Conservation (phyloP, 2,888 invertebrate species). For the Amblyjoppa proteus region DNA sequence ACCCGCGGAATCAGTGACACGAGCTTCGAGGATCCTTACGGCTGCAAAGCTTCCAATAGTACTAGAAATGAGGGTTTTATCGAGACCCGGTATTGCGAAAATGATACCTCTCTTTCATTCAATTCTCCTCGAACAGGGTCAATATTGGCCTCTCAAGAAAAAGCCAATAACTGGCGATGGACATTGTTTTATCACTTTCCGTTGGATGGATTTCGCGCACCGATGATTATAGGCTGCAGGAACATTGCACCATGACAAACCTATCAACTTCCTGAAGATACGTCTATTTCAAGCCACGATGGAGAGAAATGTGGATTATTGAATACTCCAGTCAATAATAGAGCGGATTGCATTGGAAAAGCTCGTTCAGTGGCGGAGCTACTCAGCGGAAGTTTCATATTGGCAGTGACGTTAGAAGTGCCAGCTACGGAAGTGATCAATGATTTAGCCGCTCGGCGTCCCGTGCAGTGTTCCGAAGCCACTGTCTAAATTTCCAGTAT, state of each 20-base stretch:
- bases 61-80: constrained; percentile 27
- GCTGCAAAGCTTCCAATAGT: background rate
- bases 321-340: background rate
- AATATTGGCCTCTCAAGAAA: background rate
- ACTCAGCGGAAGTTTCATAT: background rate
- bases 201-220: background rate
- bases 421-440: background rate
- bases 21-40: constrained; percentile 11
- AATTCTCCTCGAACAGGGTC: background rate
- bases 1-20: constrained; percentile 14
- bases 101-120: background rate
- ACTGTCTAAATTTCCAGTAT: background rate
- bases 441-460: background rate
- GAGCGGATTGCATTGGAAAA: background rate
- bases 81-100: constrained; percentile 6
- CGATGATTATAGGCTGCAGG: background rate
- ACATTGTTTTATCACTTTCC: constrained; percentile 11
- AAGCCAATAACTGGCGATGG: background rate
- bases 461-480: background rate
- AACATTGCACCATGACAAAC: background rate
- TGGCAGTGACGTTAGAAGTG: background rate
- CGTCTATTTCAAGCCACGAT: background rate
- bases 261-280: background rate
- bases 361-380: background rate
- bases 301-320: background rate